A percentile compares a stretch with the other conserved stretches of the same genome.
Conservation (phyloP, 2,888 invertebrate genomes). For the Belgica antarctica region DNA sequence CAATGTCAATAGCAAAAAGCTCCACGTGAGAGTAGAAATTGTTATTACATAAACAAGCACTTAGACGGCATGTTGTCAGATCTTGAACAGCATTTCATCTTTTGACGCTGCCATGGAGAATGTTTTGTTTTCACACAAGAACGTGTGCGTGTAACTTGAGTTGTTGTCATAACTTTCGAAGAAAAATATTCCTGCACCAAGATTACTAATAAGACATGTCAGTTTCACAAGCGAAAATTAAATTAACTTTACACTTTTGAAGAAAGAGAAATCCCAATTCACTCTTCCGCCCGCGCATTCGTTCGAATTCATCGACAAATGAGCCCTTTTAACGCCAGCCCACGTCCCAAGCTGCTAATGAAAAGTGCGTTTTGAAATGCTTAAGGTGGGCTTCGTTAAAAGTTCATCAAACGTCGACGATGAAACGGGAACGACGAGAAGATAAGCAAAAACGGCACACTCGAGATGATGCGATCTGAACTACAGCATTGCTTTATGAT, state of each 20-base stretch:
- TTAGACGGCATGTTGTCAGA: conserved; percentile 30
- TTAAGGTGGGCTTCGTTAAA: conserved; percentile 14
- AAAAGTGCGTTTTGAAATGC: conserved; percentile 7
- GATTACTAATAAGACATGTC: conserved; percentile 6
- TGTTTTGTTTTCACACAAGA: background rate
- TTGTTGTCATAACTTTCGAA: too few relatives aligned
- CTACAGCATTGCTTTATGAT: too few relatives aligned
- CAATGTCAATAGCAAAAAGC: background rate
- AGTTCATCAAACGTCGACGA: too few relatives aligned
- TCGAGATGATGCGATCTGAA: conserved; percentile 1
- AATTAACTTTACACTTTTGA: background rate
- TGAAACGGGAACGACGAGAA: too few relatives aligned
- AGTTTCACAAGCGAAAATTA: background rate
- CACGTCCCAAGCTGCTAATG: background rate
- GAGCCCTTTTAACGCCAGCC: background rate
- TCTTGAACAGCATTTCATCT: background rate
- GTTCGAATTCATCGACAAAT: background rate
- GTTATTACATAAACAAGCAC: conserved; percentile 40
- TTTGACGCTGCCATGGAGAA: background rate
- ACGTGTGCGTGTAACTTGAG: background rate
- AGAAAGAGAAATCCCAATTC: background rate
- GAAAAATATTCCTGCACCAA: too few relatives aligned
- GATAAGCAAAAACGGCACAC: too few relatives aligned
- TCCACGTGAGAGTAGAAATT: conserved; percentile 3
- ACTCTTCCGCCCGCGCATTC: background rate